phyloP scores from a whole-genome alignment of 1,140 invertebrate species.

The Sinonovacula constricta region DNA sequence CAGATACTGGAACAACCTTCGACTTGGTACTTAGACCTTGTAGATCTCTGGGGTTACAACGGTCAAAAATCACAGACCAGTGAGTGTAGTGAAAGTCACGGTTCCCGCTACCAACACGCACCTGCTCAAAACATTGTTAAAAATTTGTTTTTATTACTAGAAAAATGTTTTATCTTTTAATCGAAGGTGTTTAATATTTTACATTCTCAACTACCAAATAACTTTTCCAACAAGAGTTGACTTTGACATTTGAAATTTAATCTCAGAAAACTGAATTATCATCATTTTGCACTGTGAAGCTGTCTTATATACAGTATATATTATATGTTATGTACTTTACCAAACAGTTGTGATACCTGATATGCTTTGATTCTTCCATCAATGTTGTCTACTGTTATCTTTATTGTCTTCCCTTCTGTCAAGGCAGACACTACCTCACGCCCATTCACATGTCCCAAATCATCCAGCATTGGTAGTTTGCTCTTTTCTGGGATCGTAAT shows the following conservation, averaged over 20 bases:
- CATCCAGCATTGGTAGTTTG: neutral
- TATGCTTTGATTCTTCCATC: slow-evolving; percentile 41
- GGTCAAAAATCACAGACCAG: neutral
- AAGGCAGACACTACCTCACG: neutral
- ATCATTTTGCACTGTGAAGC: no score
- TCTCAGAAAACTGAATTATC: no score
- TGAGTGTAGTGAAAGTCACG: slow-evolving; percentile 10
- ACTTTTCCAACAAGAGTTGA: no score
- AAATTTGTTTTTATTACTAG: no score
- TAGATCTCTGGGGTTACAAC: slow-evolving; percentile 4
- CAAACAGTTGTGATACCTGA: slow-evolving; percentile 21
- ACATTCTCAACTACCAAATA: no score
- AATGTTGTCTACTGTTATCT: slow-evolving; percentile 36
- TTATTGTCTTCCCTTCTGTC: slow-evolving; percentile 5
- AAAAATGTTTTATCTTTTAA: no score
- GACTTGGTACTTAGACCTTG: neutral
- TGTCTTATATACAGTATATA: no score
- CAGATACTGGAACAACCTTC: neutral
- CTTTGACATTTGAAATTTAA: no score
- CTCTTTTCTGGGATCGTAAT: neutral
- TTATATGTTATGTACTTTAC: no score
- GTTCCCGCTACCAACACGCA: slow-evolving; percentile 4
- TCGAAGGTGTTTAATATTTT: no score
- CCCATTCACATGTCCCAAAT: neutral
- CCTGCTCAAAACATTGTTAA: no score